Conservation (phyloP, 2,113 vertebrate species). For the Riparia riparia region DNA sequence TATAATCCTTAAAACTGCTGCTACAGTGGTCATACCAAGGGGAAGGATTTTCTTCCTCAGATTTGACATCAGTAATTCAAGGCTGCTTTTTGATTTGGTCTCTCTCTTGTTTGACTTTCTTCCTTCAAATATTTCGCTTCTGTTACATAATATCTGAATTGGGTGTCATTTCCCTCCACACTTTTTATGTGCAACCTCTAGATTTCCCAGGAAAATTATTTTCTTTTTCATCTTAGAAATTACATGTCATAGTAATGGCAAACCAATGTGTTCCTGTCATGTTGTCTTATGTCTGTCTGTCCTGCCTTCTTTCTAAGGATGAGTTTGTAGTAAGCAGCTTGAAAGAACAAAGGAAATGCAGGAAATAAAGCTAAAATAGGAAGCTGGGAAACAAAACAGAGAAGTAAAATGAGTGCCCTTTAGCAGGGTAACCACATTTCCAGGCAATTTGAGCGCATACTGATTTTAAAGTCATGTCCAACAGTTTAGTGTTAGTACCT, state of each 20-base stretch:
- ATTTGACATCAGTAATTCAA: background rate
- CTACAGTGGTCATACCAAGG: background rate
- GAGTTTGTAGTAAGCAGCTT: background rate
- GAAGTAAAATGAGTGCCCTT: background rate
- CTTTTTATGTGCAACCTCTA: background rate
- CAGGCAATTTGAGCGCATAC: background rate
- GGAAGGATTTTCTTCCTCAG: background rate
- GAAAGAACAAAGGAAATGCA: background rate
- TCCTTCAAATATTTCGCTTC: background rate
- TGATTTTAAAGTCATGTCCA: background rate
- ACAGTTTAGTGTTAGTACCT: background rate
- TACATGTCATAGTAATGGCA: background rate
- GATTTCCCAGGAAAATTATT: background rate
- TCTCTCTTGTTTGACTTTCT: background rate
- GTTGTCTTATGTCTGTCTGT: background rate
- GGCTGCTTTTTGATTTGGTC: background rate
- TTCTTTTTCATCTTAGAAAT: background rate
- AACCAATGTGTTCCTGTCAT: background rate
- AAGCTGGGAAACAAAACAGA: background rate
- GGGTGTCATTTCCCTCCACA: fast-evolving
- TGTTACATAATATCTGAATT: background rate
- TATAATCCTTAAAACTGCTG: background rate
- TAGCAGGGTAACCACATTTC: background rate
- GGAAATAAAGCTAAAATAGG: background rate
- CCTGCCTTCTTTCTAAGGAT: background rate